Percentiles rank a stretch among this genome's conserved stretches.
phyloP scores from a whole-genome alignment of 2,888 invertebrate genomes.

The Harpalus rubripes region DNA sequence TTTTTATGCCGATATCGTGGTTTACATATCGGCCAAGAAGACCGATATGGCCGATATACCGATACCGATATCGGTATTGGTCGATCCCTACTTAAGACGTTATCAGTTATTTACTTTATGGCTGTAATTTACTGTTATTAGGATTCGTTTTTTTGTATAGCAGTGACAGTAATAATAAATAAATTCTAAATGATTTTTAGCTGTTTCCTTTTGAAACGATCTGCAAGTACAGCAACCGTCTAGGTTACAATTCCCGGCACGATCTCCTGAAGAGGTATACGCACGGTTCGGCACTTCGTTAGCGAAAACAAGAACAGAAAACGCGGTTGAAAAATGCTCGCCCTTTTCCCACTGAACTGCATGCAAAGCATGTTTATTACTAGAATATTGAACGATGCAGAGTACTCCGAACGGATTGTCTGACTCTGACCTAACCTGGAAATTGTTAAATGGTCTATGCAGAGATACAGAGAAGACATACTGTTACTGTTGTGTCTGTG shows the following conservation, averaged over 20 bases:
- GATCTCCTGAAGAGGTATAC: conserved; percentile 3
- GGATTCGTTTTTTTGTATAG: too few relatives aligned
- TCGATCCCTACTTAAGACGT: too few relatives aligned
- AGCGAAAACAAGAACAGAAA: conserved; percentile 55
- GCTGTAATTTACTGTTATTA: too few relatives aligned
- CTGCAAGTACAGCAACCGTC: not conserved
- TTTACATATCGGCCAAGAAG: too few relatives aligned
- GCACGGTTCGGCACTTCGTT: conserved; percentile 64
- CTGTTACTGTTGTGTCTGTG: conserved; percentile 3
- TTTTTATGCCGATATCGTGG: too few relatives aligned
- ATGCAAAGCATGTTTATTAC: conserved; percentile 62
- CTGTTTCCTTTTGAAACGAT: too few relatives aligned
- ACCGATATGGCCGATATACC: too few relatives aligned
- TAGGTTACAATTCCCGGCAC: conserved; percentile 29
- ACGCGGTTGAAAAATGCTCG: conserved; percentile 53
- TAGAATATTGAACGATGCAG: conserved; percentile 26
- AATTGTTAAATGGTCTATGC: conserved; percentile 64
- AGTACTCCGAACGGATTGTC: conserved; percentile 40
- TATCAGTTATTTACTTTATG: too few relatives aligned
- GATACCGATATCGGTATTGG: too few relatives aligned
- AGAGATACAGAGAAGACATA: conserved; percentile 55
- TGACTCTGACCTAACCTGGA: conserved; percentile 22
- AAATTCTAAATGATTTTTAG: too few relatives aligned
- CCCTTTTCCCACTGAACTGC: conserved; percentile 49
- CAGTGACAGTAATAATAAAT: too few relatives aligned